These are phyloP conservation scores for Polia nebulosa DNA, from an alignment of 2,888 invertebrate species.

Conservation along the genomic window DNA sequence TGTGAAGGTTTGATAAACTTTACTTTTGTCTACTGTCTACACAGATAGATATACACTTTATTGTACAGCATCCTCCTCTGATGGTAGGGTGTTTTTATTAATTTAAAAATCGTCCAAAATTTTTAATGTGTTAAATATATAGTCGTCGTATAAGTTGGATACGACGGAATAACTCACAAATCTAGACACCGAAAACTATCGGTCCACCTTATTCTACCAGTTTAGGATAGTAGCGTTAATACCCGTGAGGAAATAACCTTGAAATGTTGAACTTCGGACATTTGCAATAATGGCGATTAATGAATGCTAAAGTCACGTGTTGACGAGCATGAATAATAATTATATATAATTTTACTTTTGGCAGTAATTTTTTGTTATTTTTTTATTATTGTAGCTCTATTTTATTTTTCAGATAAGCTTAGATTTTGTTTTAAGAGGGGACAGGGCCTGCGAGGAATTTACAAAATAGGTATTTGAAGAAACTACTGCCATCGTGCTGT, in stretches of 20 bases:
- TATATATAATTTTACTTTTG: not conserved
- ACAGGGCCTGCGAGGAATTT: too few species aligned
- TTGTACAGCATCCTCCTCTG: too few species aligned
- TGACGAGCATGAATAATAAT: not conserved
- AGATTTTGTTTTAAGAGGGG: too few species aligned
- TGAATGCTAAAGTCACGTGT: constrained; percentile 8
- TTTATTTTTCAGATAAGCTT: too few species aligned
- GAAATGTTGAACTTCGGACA: constrained; percentile 11
- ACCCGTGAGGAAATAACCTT: constrained; percentile 15
- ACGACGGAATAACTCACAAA: not conserved
- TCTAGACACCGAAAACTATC: not conserved
- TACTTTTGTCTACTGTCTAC: not conserved
- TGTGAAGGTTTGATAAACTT: not conserved
- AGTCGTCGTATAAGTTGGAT: too few species aligned
- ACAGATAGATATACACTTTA: too few species aligned
- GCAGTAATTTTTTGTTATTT: not conserved
- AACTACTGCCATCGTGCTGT: too few species aligned
- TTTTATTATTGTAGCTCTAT: too few species aligned
- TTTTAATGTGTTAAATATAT: too few species aligned
- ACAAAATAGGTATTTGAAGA: too few species aligned
- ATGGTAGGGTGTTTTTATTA: too few species aligned
- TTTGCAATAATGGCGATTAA: constrained; percentile 9
- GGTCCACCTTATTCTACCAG: constrained; percentile 6
- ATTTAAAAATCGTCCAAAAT: not conserved
- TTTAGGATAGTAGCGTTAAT: constrained; percentile 7